These are phyloP conservation scores for Holacanthus passer DNA, from an alignment of 2,113 vertebrate genomes.

Conservation along the genomic window DNA sequence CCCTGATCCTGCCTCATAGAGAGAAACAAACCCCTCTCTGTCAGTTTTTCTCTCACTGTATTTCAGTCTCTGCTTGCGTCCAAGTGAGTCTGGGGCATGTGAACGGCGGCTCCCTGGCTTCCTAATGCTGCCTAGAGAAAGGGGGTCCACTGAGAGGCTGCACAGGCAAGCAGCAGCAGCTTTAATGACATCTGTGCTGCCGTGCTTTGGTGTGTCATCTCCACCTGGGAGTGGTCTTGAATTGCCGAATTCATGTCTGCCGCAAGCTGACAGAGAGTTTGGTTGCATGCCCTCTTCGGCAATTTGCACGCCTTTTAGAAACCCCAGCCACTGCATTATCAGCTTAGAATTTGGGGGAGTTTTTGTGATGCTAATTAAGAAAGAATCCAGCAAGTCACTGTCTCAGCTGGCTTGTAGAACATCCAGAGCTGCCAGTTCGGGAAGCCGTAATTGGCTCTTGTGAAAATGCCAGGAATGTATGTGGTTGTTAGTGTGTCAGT, in stretches of 20 bases:
- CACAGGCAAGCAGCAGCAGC: slow-evolving; percentile 26
- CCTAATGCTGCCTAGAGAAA: slow-evolving; percentile 32
- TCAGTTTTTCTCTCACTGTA: not conserved
- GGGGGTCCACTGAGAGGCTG: slow-evolving; percentile 21
- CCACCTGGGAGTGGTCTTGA: not conserved
- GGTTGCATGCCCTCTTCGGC: not conserved
- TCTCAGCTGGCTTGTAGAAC: slow-evolving; percentile 44
- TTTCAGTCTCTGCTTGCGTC: not conserved
- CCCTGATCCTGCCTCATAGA: slow-evolving; percentile 10
- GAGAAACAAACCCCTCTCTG: not conserved
- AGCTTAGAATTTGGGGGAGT: slow-evolving; percentile 19
- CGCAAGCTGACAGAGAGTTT: not conserved
- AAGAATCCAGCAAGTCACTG: slow-evolving; percentile 24
- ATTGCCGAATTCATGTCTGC: slow-evolving; percentile 38
- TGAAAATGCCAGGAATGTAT: slow-evolving; percentile 71
- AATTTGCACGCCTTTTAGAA: slow-evolving; percentile 29
- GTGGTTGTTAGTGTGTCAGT: slow-evolving; percentile 46
- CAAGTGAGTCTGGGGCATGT: slow-evolving; percentile 1
- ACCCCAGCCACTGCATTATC: slow-evolving; percentile 31
- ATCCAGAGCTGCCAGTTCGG: slow-evolving; percentile 51
- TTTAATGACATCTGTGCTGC: slow-evolving; percentile 43
- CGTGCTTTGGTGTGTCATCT: slow-evolving; percentile 39
- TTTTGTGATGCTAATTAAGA: slow-evolving; percentile 59
- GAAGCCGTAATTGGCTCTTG: slow-evolving; percentile 60
- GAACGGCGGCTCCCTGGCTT: not conserved